A percentile compares a stretch with the other conserved stretches of the same genome.
Conservation (phyloP, 2,113 vertebrate genomes). For the Coryphaenoides rupestris region DNA sequence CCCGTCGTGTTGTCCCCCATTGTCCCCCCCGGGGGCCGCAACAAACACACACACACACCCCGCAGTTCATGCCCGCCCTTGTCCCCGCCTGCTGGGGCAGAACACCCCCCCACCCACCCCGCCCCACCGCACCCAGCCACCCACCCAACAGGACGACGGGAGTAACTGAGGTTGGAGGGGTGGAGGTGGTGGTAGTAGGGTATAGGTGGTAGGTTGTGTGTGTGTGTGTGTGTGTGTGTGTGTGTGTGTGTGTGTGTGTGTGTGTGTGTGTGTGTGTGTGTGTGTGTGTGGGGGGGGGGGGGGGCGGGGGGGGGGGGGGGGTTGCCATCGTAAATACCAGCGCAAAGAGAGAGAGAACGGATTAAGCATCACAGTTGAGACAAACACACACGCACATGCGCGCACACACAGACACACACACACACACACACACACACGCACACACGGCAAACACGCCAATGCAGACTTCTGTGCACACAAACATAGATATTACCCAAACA, state of each 20-base stretch:
- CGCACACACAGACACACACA: background rate
- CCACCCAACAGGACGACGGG: constrained; percentile 41
- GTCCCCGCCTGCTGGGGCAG: constrained; percentile 87
- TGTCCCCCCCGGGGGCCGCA: constrained; percentile 87
- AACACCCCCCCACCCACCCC: constrained; percentile 76
- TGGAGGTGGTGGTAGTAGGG: constrained; percentile 33
- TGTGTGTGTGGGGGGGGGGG: background rate
- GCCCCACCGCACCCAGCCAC: constrained; percentile 73
- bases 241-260: background rate
- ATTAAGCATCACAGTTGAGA: background rate
- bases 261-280: background rate
- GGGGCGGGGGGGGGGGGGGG: constrained; percentile 1
- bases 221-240: background rate
- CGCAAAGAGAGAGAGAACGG: constrained; percentile 57
- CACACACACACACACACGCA: background rate
- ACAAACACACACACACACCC: constrained; percentile 78
- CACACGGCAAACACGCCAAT: background rate
- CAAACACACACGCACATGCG: background rate
- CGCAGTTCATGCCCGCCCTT: constrained; percentile 95
- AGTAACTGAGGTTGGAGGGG: constrained; percentile 24
- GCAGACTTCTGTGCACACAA: background rate
- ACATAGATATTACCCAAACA: background rate
- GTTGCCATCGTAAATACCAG: constrained; percentile 65
- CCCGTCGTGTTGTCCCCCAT: constrained; percentile 85
- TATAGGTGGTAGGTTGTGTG: too few relatives aligned